These are phyloP conservation scores for Phallusia fumigata DNA, from an alignment of 23 tunicate genomes.

Conservation along the genomic window DNA sequence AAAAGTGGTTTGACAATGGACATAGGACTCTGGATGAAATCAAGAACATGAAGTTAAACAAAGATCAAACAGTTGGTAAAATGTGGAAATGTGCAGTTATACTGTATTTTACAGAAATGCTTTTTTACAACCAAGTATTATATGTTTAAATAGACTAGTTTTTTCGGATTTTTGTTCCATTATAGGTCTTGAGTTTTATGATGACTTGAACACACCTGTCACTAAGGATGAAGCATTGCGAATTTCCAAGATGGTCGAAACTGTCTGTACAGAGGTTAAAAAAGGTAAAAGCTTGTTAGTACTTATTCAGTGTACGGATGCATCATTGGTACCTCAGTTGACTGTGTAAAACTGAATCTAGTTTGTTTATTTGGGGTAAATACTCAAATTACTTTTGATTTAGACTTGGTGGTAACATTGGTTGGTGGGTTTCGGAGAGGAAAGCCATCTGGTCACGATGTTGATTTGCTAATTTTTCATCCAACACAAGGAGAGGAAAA, in stretches of 20 bases:
- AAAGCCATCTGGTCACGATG: slow-evolving; percentile 64
- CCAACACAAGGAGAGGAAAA: slow-evolving; percentile 44
- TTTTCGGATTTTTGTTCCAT: too few species aligned
- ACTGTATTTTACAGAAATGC: too few species aligned
- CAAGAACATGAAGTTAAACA: slow-evolving; percentile 24
- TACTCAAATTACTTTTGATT: too few species aligned
- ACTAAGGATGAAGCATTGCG: slow-evolving; percentile 56
- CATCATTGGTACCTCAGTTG: too few species aligned
- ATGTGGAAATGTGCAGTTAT: background rate
- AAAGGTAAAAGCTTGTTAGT: slow-evolving; percentile 19
- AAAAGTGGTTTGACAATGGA: slow-evolving; percentile 67
- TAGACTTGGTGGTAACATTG: slow-evolving; percentile 48
- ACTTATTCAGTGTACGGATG: too few species aligned
- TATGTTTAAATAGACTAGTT: too few species aligned
- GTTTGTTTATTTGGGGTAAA: too few species aligned
- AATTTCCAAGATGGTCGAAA: slow-evolving; percentile 30
- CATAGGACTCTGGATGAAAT: slow-evolving; percentile 53
- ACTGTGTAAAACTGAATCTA: too few species aligned
- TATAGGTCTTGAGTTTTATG: slow-evolving; percentile 57
- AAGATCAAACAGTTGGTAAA: slow-evolving; percentile 47
- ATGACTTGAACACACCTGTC: slow-evolving; percentile 68
- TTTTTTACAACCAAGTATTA: too few species aligned
- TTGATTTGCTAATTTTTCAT: slow-evolving; percentile 70
- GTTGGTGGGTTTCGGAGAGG: slow-evolving; percentile 90
- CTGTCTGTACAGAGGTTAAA: slow-evolving; percentile 25